Percentiles rank a stretch among this genome's conserved stretches.
Evolutionary conservation across 1,140 invertebrate genomes (phyloP).

Genomic region (Mylabris phalerata): DNA sequence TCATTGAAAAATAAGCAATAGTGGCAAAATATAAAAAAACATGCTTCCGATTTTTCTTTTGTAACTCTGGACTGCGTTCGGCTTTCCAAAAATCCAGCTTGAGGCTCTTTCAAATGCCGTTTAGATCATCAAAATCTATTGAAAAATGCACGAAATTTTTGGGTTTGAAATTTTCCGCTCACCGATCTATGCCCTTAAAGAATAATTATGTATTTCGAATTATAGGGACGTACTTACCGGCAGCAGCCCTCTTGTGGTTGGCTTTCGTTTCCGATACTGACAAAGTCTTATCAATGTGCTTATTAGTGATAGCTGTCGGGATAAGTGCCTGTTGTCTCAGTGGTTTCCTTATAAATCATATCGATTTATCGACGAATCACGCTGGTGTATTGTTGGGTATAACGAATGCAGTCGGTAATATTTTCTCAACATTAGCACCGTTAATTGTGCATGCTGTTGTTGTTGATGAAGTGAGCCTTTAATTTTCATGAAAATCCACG

Average conservation of each 20-base stretch:
- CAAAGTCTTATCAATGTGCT: constrained; percentile 43
- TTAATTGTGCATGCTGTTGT: constrained; percentile 55
- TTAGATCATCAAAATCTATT: too few relatives aligned
- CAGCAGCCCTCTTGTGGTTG: background rate
- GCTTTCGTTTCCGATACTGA: background rate
- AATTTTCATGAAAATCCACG: background rate
- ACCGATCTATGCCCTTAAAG: too few relatives aligned
- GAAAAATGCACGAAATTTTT: too few relatives aligned
- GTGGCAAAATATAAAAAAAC: too few relatives aligned
- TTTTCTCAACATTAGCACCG: constrained; percentile 63
- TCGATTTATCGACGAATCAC: constrained; percentile 62
- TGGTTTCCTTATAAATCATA: constrained; percentile 57
- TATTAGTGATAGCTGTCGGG: constrained; percentile 61
- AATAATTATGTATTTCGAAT: too few relatives aligned
- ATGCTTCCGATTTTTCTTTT: too few relatives aligned
- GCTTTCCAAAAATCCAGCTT: too few relatives aligned
- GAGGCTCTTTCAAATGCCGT: too few relatives aligned
- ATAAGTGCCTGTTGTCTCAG: constrained; percentile 66
- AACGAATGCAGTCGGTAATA: constrained; percentile 63
- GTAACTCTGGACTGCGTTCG: too few relatives aligned
- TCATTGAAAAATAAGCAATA: too few relatives aligned
- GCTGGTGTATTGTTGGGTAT: constrained; percentile 64
- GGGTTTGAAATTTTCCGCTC: too few relatives aligned
- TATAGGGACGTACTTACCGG: background rate
- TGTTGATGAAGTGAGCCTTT: constrained; percentile 49